Evolutionary conservation across 2,113 vertebrate species (phyloP).

Genomic region (Halichoerus grypus): DNA sequence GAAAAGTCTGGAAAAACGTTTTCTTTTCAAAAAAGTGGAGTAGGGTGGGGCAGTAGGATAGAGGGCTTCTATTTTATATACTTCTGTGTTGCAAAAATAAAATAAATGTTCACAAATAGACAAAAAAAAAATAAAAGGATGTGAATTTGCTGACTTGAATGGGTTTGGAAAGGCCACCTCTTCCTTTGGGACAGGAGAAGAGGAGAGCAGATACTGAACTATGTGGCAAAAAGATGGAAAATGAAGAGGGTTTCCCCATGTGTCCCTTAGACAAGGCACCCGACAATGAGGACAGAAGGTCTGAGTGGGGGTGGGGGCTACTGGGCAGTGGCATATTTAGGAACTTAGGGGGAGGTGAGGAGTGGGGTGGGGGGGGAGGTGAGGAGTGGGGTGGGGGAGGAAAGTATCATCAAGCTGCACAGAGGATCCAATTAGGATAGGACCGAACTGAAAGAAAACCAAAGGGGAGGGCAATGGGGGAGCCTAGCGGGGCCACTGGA

Average conservation of each 20-base stretch:
- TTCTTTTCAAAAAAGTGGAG: not conserved
- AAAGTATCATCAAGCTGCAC: not conserved
- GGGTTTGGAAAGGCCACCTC: not conserved
- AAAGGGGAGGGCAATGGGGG: not conserved
- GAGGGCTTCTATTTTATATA: not conserved
- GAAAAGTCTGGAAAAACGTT: not conserved
- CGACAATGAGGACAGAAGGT: not conserved
- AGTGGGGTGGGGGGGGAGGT: not conserved
- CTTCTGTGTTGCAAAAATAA: not conserved
- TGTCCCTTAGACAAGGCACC: not conserved
- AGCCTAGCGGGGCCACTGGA: not conserved
- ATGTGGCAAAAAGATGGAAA: not conserved
- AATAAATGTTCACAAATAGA: not conserved
- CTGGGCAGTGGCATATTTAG: not conserved
- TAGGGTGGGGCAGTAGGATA: not conserved
- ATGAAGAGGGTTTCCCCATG: not conserved
- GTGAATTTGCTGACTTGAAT: not conserved
- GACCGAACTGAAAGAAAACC: not conserved
- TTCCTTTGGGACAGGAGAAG: not conserved
- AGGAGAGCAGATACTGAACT: not conserved
- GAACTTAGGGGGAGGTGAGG: not conserved
- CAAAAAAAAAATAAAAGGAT: not conserved
- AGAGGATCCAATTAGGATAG: not conserved
- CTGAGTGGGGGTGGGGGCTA: not conserved
- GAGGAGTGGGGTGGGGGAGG: too few species aligned